Base-by-base conservation (phyloP, 2,888 invertebrate species). In the Polydrusus pterygomalis region DNA sequence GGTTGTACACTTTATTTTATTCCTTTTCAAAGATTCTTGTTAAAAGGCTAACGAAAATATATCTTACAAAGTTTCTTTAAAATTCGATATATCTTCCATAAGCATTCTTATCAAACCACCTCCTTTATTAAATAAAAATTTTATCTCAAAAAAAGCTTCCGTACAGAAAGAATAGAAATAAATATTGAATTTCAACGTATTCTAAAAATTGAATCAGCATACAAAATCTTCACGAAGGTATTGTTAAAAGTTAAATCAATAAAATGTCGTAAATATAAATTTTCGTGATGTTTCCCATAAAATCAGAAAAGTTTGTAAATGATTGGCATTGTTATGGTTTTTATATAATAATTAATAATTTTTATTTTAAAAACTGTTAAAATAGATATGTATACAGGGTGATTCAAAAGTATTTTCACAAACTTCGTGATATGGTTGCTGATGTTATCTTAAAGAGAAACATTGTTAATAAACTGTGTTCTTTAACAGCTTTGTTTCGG, bases 21-120 rank as follows among this genome's bases (percentile, higher is more conserved):
- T 25, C 5, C 25, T 25, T n/a, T n/a, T 3, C 25, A 25, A 84
- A 87, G 85, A 72, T 34, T 25, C 49, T 47, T 13, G 13, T 34
- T 10, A 30, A 60, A 18, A 30, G 6, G n/a, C 13, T 1, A 11
- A 60, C 62, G n/a, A 13, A 43, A 43, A 9, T 3, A 34, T 6
- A n/a, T 43, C 6, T 13, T n/a, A 13, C 6, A 3, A n/a, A n/a
- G n/a, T n/a, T n/a, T 13, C n/a, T 13, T n/a, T 43, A n/a, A n/a
- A n/a, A 43, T n/a, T n/a, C 43, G 1, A n/a, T 43, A 13, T 43
- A n/a, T 1, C n/a, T n/a, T 11, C 10, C n/a, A 43, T 43, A 30
- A 2, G 7, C 13, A 18, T 18, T 18, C 9, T 49, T 49, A 20
- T 11, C 13, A 20, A 51, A 51, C 18, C 17, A 1, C 6, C 5